Conservation (phyloP, 1,140 invertebrate species). For the Acromyrmex echinatior region DNA sequence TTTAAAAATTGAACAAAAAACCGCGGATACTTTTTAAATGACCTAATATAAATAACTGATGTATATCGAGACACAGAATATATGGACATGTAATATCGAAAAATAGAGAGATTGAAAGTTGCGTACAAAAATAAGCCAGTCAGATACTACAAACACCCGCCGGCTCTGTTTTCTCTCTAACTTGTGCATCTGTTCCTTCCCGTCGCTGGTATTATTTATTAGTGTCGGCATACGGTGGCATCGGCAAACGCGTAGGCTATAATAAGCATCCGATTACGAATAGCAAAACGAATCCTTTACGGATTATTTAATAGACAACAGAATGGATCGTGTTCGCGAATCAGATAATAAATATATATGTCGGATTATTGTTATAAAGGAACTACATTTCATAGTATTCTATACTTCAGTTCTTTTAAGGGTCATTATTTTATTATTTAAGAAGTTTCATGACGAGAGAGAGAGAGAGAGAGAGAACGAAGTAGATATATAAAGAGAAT, state of each 20-base stretch:
- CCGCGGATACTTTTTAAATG: too few species aligned
- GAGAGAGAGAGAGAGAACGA: too few species aligned
- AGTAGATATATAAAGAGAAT: not conserved
- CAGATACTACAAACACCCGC: constrained; percentile 11
- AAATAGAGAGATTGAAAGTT: not conserved
- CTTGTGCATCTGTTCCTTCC: constrained; percentile 55
- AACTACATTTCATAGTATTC: not conserved
- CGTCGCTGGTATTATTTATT: constrained; percentile 43
- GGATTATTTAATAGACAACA: constrained; percentile 26
- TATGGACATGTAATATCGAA: not conserved
- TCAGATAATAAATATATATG: constrained; percentile 22
- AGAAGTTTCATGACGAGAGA: not conserved
- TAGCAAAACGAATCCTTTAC: constrained; percentile 10
- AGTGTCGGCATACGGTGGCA: constrained; percentile 27
- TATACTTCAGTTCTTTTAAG: not conserved
- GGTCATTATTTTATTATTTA: not conserved
- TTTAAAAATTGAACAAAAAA: too few species aligned
- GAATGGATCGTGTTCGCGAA: not conserved
- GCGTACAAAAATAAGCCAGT: not conserved
- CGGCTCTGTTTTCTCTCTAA: constrained; percentile 24
- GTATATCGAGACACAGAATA: not conserved
- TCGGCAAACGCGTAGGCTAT: constrained; percentile 7
- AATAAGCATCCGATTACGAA: constrained; percentile 41
- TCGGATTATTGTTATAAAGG: not conserved
- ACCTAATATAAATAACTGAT: not conserved